Percentiles rank a stretch among this genome's conserved stretches.
phyloP scores from a whole-genome alignment of 2,797 vertebrate species.

The Gambelia wislizenii region DNA sequence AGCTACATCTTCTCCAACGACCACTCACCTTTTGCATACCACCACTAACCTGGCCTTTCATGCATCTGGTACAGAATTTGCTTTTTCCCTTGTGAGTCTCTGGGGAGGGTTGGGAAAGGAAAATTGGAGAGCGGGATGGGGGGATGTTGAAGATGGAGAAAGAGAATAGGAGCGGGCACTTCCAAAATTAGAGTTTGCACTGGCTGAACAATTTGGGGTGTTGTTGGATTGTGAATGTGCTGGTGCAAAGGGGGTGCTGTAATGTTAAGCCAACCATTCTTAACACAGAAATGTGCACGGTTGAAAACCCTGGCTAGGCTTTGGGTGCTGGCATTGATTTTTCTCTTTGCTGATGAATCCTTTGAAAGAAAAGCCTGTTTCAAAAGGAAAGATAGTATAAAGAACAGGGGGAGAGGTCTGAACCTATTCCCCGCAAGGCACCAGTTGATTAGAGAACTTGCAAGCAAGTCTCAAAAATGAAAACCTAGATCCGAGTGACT shows the following conservation, averaged over 20 bases:
- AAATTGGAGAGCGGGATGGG: too few relatives aligned
- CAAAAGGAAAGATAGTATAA: not conserved
- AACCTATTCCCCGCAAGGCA: not conserved
- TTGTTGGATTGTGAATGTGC: constrained; percentile 21
- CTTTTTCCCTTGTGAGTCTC: not conserved
- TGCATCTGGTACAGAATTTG: not conserved
- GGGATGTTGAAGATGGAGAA: too few relatives aligned
- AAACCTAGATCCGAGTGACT: not conserved
- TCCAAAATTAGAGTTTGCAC: constrained; percentile 19
- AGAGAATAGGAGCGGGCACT: not conserved
- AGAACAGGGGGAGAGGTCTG: not conserved
- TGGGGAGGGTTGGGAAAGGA: not conserved
- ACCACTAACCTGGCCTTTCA: not conserved
- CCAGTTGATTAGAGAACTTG: not conserved
- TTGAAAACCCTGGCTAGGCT: not conserved
- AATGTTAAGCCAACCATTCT: constrained; percentile 38
- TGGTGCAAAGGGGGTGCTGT: constrained; percentile 34
- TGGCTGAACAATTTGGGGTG: constrained; percentile 38
- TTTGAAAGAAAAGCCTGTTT: not conserved
- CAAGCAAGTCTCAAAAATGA: not conserved
- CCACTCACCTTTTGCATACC: too few relatives aligned
- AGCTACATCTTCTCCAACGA: too few relatives aligned
- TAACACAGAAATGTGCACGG: not conserved
- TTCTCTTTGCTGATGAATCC: not conserved
- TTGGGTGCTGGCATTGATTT: not conserved